These are phyloP conservation scores for Neosilurus hyrtlii DNA, from an alignment of 2,797 vertebrate genomes.

Conservation along the genomic window DNA sequence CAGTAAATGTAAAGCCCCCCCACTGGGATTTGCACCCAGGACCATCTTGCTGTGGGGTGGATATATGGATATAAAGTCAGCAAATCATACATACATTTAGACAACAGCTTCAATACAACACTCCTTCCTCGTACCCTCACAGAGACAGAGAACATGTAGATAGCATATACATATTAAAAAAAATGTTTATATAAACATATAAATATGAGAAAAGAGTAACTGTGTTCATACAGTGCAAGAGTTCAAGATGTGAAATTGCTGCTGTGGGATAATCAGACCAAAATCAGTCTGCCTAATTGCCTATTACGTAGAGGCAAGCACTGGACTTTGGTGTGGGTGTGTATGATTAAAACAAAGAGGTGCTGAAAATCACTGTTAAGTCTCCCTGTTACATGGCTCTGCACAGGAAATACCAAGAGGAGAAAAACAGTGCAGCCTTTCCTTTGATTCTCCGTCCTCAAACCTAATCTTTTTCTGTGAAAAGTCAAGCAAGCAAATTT, in stretches of 20 bases:
- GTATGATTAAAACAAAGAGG: constrained; percentile 30
- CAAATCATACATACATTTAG: too few relatives aligned
- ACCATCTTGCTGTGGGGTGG: too few relatives aligned
- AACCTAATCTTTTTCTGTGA: too few relatives aligned
- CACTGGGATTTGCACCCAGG: too few relatives aligned
- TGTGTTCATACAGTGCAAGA: not conserved
- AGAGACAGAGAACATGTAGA: not conserved
- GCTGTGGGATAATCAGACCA: constrained; percentile 34
- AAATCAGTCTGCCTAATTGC: constrained; percentile 62
- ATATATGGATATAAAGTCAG: too few relatives aligned
- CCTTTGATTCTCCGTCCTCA: not conserved
- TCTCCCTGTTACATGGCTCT: constrained; percentile 45
- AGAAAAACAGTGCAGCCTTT: constrained; percentile 16
- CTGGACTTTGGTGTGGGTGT: constrained; percentile 23
- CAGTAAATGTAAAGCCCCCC: too few relatives aligned
- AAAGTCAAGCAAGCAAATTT: not conserved
- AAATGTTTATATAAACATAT: not conserved
- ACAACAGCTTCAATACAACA: not conserved
- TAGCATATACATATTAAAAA: not conserved
- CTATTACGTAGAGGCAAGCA: constrained; percentile 48
- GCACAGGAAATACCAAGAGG: constrained; percentile 50
- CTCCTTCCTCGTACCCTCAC: not conserved
- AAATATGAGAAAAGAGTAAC: not conserved
- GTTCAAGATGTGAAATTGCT: not conserved
- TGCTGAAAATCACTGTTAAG: constrained; percentile 1